Percentiles rank a stretch among this genome's conserved stretches.
Conservation (phyloP, 2,888 invertebrate genomes). For the Synanthedon vespiformis region DNA sequence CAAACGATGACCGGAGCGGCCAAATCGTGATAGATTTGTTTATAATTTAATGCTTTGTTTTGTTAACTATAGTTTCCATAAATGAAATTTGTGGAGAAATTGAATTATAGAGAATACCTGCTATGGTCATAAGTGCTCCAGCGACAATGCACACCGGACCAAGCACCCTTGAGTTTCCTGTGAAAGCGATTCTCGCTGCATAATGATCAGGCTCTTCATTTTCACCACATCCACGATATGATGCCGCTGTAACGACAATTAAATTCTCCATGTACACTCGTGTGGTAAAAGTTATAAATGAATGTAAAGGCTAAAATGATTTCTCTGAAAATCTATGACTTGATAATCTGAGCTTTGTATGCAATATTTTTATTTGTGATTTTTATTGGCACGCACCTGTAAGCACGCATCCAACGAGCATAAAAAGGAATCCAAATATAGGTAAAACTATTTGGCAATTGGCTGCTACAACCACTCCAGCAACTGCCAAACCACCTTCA, state of each 20-base stretch:
- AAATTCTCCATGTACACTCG: no score
- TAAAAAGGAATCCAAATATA: slow-evolving; percentile 81
- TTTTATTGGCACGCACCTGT: slow-evolving; percentile 66
- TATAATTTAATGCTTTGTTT: no score
- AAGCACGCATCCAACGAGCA: slow-evolving; percentile 80
- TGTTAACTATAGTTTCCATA: no score
- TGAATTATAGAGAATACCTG: slow-evolving; percentile 25
- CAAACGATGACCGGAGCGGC: no score
- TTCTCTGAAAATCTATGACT: no score
- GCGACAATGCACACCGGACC: slow-evolving; percentile 81
- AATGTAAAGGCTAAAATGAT: no score
- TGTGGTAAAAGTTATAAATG: no score
- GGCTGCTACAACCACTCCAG: slow-evolving; percentile 81
- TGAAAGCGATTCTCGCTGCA: slow-evolving; percentile 78
- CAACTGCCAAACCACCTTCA: slow-evolving; percentile 81
- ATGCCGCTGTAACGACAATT: slow-evolving; percentile 68
- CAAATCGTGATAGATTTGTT: no score
- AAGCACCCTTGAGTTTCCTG: slow-evolving; percentile 78
- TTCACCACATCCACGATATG: slow-evolving; percentile 78
- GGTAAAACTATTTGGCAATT: slow-evolving; percentile 83
- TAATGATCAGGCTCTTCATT: slow-evolving; percentile 80
- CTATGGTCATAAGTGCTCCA: slow-evolving; percentile 77
- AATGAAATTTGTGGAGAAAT: no score
- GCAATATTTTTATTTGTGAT: no score
- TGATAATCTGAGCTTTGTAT: no score